Base-by-base conservation (phyloP, 2,888 invertebrate genomes). In the Mantis religiosa region DNA sequence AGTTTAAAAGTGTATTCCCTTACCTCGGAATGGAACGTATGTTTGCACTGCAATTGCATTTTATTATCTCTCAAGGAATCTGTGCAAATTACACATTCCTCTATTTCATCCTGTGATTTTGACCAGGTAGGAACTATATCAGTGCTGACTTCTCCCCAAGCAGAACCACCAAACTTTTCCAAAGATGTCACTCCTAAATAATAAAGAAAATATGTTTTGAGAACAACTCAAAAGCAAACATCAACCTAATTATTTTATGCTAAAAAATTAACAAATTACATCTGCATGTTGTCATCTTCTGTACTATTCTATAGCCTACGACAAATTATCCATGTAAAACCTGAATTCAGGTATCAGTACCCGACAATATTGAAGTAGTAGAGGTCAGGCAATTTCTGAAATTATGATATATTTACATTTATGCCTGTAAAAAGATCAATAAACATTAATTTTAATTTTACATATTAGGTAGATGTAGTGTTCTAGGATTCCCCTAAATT, bases 21-120 rank as follows among this genome's bases (percentile, higher is more conserved):
- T 84, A 89, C 90, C 86, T 90, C 88, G 28, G 89, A 89, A 84
- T 87, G 86, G 82, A 90, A 83, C 71, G 85, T 34, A 34, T 85
- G 85, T 34, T 85, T 85, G 85, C 85, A 85, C 47, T 85, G 85
- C 30, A 85, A n/a, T n/a, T 47, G 34, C 7, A 47, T 25, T 12
- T 25, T 34, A 47, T 71, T 71, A 71, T 71, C 54, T 20, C 82
- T 84, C 7, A 84, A 15, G 47, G 88, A 47, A n/a, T 88, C 88
- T 20, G 84, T 88, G 25, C 88, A 88, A 3, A 88, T 88, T 30
- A 84, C 81, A 34, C 88, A 88, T 71, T 88, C 88, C 71, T 88
- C 84, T 27, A 84, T 84, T 28, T 88, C 82, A 25, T 83, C 83
- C 83, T 83, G 83, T 20, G 87, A 30, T 30, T 87, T 88, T 15